Percentiles rank a stretch among this genome's conserved stretches.
Conservation (phyloP, 2,113 vertebrate genomes). For the Ptychochromis oligacanthus region DNA sequence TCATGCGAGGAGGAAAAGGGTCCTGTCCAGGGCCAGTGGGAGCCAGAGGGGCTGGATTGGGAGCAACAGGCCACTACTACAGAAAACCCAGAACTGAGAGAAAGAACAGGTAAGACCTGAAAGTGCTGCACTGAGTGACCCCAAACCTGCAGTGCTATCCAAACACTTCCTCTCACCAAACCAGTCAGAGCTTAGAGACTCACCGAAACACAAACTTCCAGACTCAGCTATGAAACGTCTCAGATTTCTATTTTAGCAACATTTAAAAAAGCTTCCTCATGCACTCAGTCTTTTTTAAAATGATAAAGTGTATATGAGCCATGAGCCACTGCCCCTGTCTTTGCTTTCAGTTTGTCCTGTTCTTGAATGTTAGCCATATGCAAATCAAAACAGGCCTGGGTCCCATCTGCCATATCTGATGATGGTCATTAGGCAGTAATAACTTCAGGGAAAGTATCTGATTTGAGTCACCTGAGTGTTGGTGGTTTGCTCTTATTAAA, state of each 20-base stretch:
- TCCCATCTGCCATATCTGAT: slow-evolving; percentile 57
- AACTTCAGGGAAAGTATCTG: slow-evolving; percentile 54
- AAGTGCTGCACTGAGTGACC: slow-evolving; percentile 45
- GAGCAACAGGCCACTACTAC: slow-evolving; percentile 48
- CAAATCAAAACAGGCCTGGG: slow-evolving; percentile 12
- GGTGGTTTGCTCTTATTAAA: slow-evolving; percentile 57
- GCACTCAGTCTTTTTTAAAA: background rate
- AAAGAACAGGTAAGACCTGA: slow-evolving; percentile 79
- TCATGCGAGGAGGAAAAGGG: slow-evolving; percentile 67
- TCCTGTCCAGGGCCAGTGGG: slow-evolving; percentile 64
- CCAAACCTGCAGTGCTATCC: slow-evolving; percentile 12
- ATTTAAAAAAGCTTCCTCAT: background rate
- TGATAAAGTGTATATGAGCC: background rate
- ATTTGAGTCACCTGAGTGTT: slow-evolving; percentile 60
- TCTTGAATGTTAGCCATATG: slow-evolving; percentile 35
- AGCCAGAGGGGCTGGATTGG: slow-evolving; percentile 68
- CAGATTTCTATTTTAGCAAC: slow-evolving; percentile 25
- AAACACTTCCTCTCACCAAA: slow-evolving; percentile 65
- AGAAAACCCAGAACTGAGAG: slow-evolving; percentile 61
- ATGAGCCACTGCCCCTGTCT: background rate
- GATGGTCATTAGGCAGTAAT: slow-evolving; percentile 48
- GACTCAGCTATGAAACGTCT: slow-evolving; percentile 3
- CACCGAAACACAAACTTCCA: slow-evolving; percentile 47
- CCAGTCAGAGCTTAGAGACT: slow-evolving; percentile 43
- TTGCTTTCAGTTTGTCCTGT: slow-evolving; percentile 1